Base-by-base conservation (phyloP, 2,113 vertebrate species). In the Probosciger aterrimus region DNA sequence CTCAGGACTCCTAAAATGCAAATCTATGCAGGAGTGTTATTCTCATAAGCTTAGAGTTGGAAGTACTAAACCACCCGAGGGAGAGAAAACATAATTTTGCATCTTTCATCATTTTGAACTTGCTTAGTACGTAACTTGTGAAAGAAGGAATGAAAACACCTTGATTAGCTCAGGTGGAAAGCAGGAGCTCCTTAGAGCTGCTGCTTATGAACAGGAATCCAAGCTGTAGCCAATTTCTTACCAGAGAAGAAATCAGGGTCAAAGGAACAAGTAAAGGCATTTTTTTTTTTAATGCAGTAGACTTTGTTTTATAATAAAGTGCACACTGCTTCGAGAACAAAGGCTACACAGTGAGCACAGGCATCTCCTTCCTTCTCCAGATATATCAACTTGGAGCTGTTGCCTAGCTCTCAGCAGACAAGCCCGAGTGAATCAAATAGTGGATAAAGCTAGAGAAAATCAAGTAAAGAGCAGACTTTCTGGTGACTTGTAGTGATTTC, bases 91-190 rank as follows among this genome's bases (percentile, higher is more conserved):
- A 80, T 76, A 69, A 90, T 92, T 95, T 92, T 90, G 64, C 70
- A 84, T 83, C 60, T 91, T 90, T 92, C 64, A 91, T 93, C 4
- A 80, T 96, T 96, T 86, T 86, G n/a, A 86, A 75, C 64, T 71
- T 81, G 47, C 30, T 44, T 74, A 44, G 43, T 63, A 60, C 17
- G 28, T 67, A 78, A 78, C 79, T 94, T 93, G 31, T 80, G 50
- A 73, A 79, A 53, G 75, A 83, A 53, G 41, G 49, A 85, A 70
- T 53, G 77, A 82, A 90, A 86, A 55, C 39, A 74, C 49, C 53
- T 85, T 79, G 70, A 81, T 55, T 82, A 68, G 14, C 28, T 63
- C 9, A 69, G 50, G 35, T 65, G 57, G 68, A 92, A 88, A 81
- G 37, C 3, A 64, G 18, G 30, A 25, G 7, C 7, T 86, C 9